These are phyloP conservation scores for Anguilla pacifica DNA, from an alignment of 2,797 vertebrate genomes.

Conservation along the genomic window DNA sequence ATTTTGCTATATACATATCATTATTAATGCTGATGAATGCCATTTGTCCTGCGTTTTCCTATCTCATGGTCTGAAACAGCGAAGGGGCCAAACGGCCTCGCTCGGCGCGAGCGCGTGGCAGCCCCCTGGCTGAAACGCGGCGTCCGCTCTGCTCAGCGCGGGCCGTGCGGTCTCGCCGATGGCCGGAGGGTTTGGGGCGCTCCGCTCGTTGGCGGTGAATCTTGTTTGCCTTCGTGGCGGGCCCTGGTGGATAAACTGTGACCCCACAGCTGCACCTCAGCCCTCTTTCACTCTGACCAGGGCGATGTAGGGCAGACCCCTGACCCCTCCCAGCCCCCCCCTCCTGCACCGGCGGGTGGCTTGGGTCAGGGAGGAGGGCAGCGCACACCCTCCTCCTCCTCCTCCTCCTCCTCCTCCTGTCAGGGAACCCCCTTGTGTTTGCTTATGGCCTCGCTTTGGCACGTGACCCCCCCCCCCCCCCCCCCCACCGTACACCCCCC, in stretches of 20 bases:
- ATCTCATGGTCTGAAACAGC: no score
- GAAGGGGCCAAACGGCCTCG: background rate
- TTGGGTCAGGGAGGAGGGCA: background rate
- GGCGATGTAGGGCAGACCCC: background rate
- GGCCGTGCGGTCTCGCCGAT: background rate
- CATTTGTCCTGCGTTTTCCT: no score
- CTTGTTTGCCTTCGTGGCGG: background rate
- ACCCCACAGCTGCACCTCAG: background rate
- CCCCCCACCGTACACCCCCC: no score
- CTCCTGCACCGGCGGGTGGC: background rate
- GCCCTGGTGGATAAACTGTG: background rate
- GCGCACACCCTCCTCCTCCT: background rate
- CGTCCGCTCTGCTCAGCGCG: background rate
- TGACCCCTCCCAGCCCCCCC: background rate
- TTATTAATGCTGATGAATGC: no score
- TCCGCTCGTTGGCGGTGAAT: background rate
- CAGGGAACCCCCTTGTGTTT: conserved; percentile 41
- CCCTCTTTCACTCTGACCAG: background rate
- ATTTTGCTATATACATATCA: no score
- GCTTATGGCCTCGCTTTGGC: conserved; percentile 51
- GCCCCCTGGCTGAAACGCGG: background rate
- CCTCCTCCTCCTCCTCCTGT: background rate
- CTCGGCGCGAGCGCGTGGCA: no score
- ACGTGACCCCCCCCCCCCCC: conserved; percentile 41
- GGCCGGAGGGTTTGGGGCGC: background rate